phyloP scores from a whole-genome alignment of 2,797 vertebrate genomes.

The Acanthiza pusilla region DNA sequence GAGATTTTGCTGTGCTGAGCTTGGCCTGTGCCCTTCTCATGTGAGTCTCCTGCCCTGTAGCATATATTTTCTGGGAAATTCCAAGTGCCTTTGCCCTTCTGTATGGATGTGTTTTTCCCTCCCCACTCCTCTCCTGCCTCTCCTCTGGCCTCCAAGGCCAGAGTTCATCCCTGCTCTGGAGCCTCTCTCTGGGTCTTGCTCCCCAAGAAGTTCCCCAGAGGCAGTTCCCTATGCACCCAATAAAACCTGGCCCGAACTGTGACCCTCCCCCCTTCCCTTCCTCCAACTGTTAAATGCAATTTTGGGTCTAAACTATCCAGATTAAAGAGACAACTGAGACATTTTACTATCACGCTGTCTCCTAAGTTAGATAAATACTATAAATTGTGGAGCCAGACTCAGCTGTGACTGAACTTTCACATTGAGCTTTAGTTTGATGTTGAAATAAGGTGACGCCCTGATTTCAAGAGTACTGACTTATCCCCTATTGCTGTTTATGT shows the following conservation, averaged over 20 bases:
- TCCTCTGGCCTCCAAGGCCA: neutral
- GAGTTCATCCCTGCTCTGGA: neutral
- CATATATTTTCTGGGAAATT: neutral
- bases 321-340: conserved; percentile 21
- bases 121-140: neutral
- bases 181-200: neutral
- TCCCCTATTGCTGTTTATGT: conserved; percentile 27
- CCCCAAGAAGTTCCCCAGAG: neutral
- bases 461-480: conserved; percentile 45
- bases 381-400: neutral
- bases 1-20: neutral
- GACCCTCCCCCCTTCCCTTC: neutral
- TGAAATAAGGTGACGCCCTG: conserved; percentile 16
- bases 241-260: neutral
- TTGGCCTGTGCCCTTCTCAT: neutral
- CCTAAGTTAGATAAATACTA: conserved; percentile 27
- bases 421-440: conserved; percentile 23
- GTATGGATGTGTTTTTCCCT: neutral
- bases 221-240: neutral
- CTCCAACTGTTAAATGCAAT: neutral
- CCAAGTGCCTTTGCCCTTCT: neutral
- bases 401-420: conserved; percentile 39
- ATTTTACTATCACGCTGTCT: conserved; percentile 28
- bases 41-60: conserved; percentile 1
- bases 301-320: neutral